These are phyloP conservation scores for Larimichthys crocea DNA, from an alignment of 2,113 vertebrate genomes.

Conservation along the genomic window DNA sequence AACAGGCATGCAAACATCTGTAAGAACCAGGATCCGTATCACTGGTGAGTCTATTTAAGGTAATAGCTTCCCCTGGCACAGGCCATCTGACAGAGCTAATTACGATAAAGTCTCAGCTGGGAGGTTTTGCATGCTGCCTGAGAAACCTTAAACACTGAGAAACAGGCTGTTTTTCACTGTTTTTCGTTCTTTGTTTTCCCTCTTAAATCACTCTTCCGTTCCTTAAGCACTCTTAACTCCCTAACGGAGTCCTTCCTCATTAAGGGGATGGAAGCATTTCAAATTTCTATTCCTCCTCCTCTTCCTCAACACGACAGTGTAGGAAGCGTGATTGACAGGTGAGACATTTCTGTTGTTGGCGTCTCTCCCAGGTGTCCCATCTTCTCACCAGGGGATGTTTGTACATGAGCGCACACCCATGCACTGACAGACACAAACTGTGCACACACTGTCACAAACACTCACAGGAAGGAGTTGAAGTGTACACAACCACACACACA, in stretches of 20 bases:
- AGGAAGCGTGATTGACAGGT: conserved; percentile 75
- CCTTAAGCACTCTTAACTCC: conserved; percentile 72
- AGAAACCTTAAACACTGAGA: conserved; percentile 69
- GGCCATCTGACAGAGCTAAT: conserved; percentile 81
- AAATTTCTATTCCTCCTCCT: conserved; percentile 44
- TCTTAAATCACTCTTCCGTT: conserved; percentile 75
- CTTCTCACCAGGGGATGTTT: conserved; percentile 23
- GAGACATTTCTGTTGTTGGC: conserved; percentile 66
- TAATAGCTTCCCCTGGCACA: conserved; percentile 79
- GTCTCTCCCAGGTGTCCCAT: conserved; percentile 71
- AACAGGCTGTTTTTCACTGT: conserved; percentile 52
- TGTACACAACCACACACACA: background rate
- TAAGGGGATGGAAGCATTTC: conserved; percentile 69
- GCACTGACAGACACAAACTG: conserved; percentile 25
- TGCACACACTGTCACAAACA: conserved; percentile 16
- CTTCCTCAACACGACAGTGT: conserved; percentile 31
- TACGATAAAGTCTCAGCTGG: conserved; percentile 77
- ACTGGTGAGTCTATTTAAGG: conserved; percentile 78
- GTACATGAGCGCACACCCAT: conserved; percentile 1
- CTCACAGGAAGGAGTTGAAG: background rate
- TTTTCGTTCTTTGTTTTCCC: conserved; percentile 68
- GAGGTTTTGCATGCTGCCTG: conserved; percentile 64
- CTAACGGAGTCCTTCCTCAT: conserved; percentile 71
- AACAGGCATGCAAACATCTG: conserved; percentile 79
- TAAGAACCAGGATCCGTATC: conserved; percentile 72